phyloP scores from a whole-genome alignment of 1,140 invertebrate species.

The Brachionus manjavacas region DNA sequence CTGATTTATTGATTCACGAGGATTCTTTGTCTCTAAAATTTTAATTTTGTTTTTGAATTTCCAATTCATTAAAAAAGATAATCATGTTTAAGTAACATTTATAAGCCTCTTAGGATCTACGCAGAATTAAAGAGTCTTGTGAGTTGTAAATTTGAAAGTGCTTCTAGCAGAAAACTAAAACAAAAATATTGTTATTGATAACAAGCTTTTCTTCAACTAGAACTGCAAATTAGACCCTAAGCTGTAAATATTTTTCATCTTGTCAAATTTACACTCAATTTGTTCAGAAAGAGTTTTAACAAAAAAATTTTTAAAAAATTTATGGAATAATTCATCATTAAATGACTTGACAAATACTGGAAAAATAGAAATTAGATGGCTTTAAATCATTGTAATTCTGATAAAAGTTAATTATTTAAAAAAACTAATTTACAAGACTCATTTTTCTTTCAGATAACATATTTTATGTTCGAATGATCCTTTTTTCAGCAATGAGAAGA shows the following conservation, averaged over 20 bases:
- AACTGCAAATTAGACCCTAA: background rate
- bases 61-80: background rate
- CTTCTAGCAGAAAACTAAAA: background rate
- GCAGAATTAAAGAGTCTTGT: background rate
- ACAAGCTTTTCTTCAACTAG: background rate
- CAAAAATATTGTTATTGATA: background rate
- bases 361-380: background rate
- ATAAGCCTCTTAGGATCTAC: background rate
- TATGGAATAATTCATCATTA: background rate
- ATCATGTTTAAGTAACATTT: background rate
- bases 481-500: background rate
- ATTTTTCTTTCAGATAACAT: background rate
- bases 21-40: background rate
- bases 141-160: background rate
- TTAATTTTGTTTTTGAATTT: background rate
- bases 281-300: background rate
- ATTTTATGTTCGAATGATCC: background rate
- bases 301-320: background rate
- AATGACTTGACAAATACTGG: background rate
- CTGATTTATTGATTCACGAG: background rate
- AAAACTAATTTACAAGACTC: background rate
- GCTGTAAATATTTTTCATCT: background rate
- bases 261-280: background rate
- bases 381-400: background rate
- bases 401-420: background rate